Percentiles rank a stretch among this genome's conserved stretches.
Evolutionary conservation across 35 echinoderm and acorn worm species (phyloP).

Genomic region (Amphiura filiformis): DNA sequence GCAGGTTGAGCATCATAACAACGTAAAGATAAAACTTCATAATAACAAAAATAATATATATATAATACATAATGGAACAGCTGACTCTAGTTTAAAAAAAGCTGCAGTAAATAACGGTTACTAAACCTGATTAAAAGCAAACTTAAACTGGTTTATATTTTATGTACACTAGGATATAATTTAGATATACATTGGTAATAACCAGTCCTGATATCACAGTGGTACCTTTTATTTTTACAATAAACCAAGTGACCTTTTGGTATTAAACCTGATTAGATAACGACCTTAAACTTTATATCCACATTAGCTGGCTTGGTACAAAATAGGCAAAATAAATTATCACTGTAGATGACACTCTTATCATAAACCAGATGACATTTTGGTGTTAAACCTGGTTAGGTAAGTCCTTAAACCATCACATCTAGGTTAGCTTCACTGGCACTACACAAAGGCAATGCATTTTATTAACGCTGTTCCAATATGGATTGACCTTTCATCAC

Average conservation of each 20-base stretch:
- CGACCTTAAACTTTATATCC: not conserved
- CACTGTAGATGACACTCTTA: too few relatives aligned
- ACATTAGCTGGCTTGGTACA: too few relatives aligned
- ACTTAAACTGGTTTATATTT: not conserved
- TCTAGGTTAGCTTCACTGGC: too few relatives aligned
- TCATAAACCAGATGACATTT: too few relatives aligned
- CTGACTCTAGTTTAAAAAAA: not conserved
- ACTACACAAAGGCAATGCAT: too few relatives aligned
- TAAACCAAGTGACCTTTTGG: not conserved
- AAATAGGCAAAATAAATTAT: too few relatives aligned
- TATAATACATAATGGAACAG: not conserved
- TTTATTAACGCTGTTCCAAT: too few relatives aligned
- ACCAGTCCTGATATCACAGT: not conserved
- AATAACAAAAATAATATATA: not conserved
- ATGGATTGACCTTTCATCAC: too few relatives aligned
- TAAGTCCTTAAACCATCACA: too few relatives aligned
- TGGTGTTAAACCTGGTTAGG: too few relatives aligned
- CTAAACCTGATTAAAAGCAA: not conserved
- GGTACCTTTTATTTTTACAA: not conserved
- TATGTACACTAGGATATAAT: not conserved
- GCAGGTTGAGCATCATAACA: too few relatives aligned
- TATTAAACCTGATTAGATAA: not conserved
- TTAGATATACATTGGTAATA: not conserved
- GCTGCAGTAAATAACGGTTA: not conserved
- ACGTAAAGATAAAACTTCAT: not conserved